Conservation (phyloP, 2,888 invertebrate genomes). For the Leptopterna dolabrata region DNA sequence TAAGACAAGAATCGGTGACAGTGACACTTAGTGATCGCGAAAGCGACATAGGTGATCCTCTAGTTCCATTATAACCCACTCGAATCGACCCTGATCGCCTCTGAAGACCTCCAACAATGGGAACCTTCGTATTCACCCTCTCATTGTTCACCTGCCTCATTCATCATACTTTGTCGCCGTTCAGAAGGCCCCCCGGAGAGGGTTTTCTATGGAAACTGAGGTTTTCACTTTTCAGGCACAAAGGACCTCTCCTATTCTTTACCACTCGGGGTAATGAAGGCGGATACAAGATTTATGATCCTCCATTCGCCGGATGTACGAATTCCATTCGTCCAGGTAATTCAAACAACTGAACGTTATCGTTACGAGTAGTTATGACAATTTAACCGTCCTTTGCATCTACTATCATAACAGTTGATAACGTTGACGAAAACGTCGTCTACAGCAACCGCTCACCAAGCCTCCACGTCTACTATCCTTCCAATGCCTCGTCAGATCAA, state of each 20-base stretch:
- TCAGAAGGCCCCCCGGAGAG: neutral
- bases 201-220: neutral
- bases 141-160: neutral
- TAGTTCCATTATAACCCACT: neutral
- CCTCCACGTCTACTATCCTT: too few relatives aligned
- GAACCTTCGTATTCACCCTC: neutral
- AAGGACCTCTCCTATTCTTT: neutral
- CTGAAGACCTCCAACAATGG: neutral
- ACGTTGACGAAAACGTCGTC: too few relatives aligned
- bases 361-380: too few relatives aligned
- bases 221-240: neutral
- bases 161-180: slow-evolving; percentile 19
- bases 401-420: too few relatives aligned
- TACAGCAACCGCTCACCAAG: too few relatives aligned
- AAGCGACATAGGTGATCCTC: neutral
- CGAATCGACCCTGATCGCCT: neutral
- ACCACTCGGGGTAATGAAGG: neutral
- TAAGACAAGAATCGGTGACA: too few relatives aligned
- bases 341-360: too few relatives aligned
- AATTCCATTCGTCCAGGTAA: too few relatives aligned
- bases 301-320: too few relatives aligned
- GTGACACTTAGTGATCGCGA: too few relatives aligned
- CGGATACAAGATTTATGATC: neutral
- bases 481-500: too few relatives aligned
- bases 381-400: too few relatives aligned